Evolutionary conservation across 2,888 invertebrate genomes (phyloP), one percentile per base, ranked within the genome.

Genomic region (Scelioninae gen. 1): DNA sequence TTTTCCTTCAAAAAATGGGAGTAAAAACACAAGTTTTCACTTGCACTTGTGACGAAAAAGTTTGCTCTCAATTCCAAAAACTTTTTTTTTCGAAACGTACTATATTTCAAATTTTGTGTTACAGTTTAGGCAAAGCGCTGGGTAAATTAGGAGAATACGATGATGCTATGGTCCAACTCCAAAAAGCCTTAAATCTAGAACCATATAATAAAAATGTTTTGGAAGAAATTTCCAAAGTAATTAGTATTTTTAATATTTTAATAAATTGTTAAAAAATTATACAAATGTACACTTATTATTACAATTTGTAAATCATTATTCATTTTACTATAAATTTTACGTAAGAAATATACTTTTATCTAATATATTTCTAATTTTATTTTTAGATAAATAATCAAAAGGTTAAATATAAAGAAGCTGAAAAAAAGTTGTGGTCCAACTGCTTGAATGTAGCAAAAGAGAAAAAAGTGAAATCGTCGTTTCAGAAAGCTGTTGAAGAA

Each of bases 41-140:
- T n/a, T n/a, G n/a, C n/a, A n/a, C n/a, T n/a, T n/a, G n/a, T n/a
- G n/a, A n/a, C n/a, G 29, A 11, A 29, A 13, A 45, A 43, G 29
- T 65, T 34, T 58, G 56, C n/a, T 56, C 11, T 31, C 7, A 11
- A 11, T 31, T 56, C 31, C 1, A 11, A 15, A 56, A 34, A n/a
- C n/a, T n/a, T n/a, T n/a, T n/a, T n/a, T n/a, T n/a, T n/a, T n/a
- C n/a, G n/a, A n/a, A n/a, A n/a, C n/a, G n/a, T n/a, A n/a, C n/a
- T n/a, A n/a, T n/a, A n/a, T n/a, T n/a, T 56, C 10, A 15, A 31
- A 31, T 23, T 31, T 34, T 8, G 79, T 92, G 94, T 11, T 95
- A 93, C 87, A 95, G 95, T 88, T 94, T 95, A 91, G 96, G 95
- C 0, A 95, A 94, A 87, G 96, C 96, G 15, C 91, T 96, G 11